Base-by-base conservation (phyloP, 2,113 vertebrate genomes). In the Callorhinus ursinus region DNA sequence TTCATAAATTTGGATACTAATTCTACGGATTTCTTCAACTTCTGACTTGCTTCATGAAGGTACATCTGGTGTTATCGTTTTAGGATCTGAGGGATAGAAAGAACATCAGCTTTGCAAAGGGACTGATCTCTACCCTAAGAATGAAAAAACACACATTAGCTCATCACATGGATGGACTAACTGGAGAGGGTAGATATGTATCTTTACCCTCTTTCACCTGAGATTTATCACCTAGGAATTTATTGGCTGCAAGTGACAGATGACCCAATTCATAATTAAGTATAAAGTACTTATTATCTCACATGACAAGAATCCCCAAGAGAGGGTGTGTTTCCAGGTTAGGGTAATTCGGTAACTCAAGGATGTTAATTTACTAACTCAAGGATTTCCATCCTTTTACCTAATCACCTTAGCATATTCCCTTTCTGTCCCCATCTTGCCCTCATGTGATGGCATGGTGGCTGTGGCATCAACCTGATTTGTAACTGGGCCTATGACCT, bases 391-490 rank as follows among this genome's bases (percentile, higher is more conserved):
- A 2, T 12, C 3, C 9, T 53, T 87, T 42, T 13, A 31, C 22
- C 61, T 71, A 2, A 1, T 11, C 2, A 1, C 21, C 63, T 28
- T n/a, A 13, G 7, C 10, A 3, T 42, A 14, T 8, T 57, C 22
- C 15, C 22, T 80, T 55, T 80, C 31, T 36, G 77, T 33, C 16
- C 14, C 18, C 21, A 21, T 2, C 65, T 46, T 33, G 39, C 46
- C 28, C 22, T 61, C 18, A 14, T 19, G 11, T 5, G 8, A 0
- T 21, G 2, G 8, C 10, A 9, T 1, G n/a, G 53, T 14, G 63
- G 2, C 24, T 72, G 1, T 71, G 10, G 49, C 0, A 21, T 63
- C 74, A 76, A 46, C 31, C 74, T 19, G 2, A 11, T 18, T 39
- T 77, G 79, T 46, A 39, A 28, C 16, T 22, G 33, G 28, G 24